Evolutionary conservation across 2,113 vertebrate species (phyloP), one percentile per base, ranked within the genome.

Genomic region (Puffinus mauretanicus): DNA sequence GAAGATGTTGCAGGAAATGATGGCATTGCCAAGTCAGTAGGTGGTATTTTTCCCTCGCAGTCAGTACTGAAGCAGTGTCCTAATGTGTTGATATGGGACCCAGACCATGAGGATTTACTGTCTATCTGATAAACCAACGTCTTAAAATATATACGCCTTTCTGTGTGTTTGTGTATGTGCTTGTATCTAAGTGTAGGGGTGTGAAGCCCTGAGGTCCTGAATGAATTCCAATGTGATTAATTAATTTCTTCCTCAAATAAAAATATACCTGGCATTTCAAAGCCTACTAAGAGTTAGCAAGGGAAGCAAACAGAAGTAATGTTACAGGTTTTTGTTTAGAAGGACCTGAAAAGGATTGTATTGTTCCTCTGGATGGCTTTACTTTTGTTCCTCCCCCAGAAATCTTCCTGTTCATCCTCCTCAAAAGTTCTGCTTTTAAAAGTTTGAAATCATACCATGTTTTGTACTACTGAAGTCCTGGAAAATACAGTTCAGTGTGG

Each of bases 241-340:
- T 96, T 93, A 92, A 93, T 90, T 94, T 86, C 69, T 91, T 82
- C 62, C 77, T 94, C 61, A 89, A 88, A 92, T 84, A 65, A 91
- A 95, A 91, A 58, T 77, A 61, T 27, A 65, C 40, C 24, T 87
- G 91, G 29, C 24, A 55, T 95, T 96, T 96, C 40, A 89, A 94
- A 82, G 65, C 20, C 69, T 92, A 26, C 42, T 79, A 38, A 77
- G 60, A 60, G 10, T 47, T 93, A 77, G 38, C 40, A 76, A 95
- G 46, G 61, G 36, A 86, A 82, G 36, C 42, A 70, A 55, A 65
- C 34, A 92, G 30, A 80, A 82, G 44, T 64, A 70, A n/a, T 32
- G 7, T 70, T 21, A 21, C 30, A 46, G 34, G 44, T 29, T 85
- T 92, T 62, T 89, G 30, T 82, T 79, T 44, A 69, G n/a, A 92